Base-by-base conservation (phyloP, 2,888 invertebrate genomes). In the Caenorhabditis virilis region DNA sequence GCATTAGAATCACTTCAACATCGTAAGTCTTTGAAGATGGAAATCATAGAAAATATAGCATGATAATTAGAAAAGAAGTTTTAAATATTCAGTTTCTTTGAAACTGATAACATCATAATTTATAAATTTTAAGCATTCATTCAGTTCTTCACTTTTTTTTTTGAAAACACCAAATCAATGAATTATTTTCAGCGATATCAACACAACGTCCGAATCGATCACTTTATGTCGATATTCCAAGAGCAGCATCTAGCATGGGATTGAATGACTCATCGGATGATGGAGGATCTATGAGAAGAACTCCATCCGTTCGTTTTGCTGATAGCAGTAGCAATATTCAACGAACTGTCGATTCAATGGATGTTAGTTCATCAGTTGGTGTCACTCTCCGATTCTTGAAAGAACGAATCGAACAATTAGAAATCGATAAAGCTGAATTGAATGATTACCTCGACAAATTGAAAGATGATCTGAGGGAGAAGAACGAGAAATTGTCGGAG, bases 301-400 rank as follows among this genome's bases (percentile, higher is more conserved):
- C 53, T 5, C 52, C 56, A 1, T 62, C 49, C 1, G 60, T 60
- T 15, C 30, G 60, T 11, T 60, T 60, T 26, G 60, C 60, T 1
- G 62, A 52, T 35, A 52, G 48, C 39, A 46, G 42, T 2, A 33
- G 39, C 27, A 57, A 25, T 16, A 36, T 48, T 18, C 57, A 64
- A 46, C 22, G 45, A 41, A 39, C 42, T 2, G 23, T 53, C 16
- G 49, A 60, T 16, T 51, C 52, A 1, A 54, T 69, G 55, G 70
- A 69, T 30, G 57, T 73, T 13, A 66, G 67, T 30, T 61, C 69
- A 25, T 68, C 67, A 0, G 64, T 73, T 49, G 69, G 68, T 6
- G 66, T 73, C 16, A 73, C 73, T 11, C 41, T 73, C 11, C 45
- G 69, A 20, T 73, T 70, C 39, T 30, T 73, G 56, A 71, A 73